Conservation (phyloP, 2,113 vertebrate genomes). For the Motacilla alba region DNA sequence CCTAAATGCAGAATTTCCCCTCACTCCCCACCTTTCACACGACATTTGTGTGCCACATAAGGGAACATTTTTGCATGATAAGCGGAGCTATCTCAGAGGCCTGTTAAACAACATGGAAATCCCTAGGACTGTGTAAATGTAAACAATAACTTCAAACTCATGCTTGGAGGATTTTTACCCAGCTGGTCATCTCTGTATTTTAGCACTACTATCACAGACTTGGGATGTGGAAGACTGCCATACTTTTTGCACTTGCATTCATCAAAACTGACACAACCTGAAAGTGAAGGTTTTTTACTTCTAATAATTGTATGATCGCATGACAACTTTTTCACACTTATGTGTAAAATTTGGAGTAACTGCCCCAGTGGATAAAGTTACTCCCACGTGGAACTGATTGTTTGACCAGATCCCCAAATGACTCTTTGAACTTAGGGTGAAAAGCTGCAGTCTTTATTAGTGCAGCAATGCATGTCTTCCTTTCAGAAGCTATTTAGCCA, state of each 20-base stretch:
- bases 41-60: not conserved
- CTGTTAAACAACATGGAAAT: not conserved
- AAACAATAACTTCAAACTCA: not conserved
- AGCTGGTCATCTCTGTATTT: not conserved
- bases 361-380: not conserved
- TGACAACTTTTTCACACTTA: not conserved
- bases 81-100: not conserved
- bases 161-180: not conserved
- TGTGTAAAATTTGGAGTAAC: not conserved
- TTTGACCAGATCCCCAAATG: not conserved
- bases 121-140: not conserved
- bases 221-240: not conserved
- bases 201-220: not conserved
- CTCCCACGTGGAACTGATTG: not conserved
- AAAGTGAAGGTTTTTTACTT: not conserved
- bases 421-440: not conserved
- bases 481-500: not conserved
- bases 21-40: not conserved
- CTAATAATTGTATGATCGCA: not conserved
- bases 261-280: not conserved
- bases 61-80: not conserved
- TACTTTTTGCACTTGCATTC: not conserved
- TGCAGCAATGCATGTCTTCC: not conserved
- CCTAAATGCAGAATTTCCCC: not conserved
- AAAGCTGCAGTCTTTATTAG: not conserved